Evolutionary conservation across 2,888 invertebrate species (phyloP), one percentile per base, ranked within the genome.

Genomic region (Horisme vitalbata): DNA sequence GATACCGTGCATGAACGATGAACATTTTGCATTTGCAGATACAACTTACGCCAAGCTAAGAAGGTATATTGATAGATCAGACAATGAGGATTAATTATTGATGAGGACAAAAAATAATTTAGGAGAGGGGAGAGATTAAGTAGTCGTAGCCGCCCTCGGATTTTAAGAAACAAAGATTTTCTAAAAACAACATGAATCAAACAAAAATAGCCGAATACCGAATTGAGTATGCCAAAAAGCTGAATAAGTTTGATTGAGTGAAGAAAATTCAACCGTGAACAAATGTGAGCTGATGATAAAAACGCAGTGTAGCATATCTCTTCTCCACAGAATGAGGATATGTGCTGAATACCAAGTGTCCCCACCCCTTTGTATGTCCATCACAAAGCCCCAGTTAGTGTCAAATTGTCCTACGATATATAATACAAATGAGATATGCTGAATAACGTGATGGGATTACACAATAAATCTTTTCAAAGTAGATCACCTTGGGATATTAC

Each of bases 271-370:
- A n/a, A n/a, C n/a, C n/a, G n/a, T n/a, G n/a, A n/a, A n/a, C n/a
- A n/a, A n/a, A n/a, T n/a, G n/a, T n/a, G n/a, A n/a, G 18, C 18
- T 18, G 18, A 5, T 18, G n/a, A n/a, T n/a, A n/a, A n/a, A n/a
- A n/a, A 20, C 8, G 23, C 20, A 12, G 7, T 18, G 21, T 23
- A n/a, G 21, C 27, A 32, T 28, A 28, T 34, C 33, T 18, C 18
- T 3, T 18, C 33, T 34, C 33, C 34, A 7, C 18, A n/a, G 13
- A 21, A 37, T 26, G 14, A 34, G 26, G 10, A 38, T 33, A 24
- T 37, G 33, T 48, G 54, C 13, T 33, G 57, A 52, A 55, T 57
- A 36, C 28, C 39, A 50, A 57, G 35, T 53, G 51, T 44, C 52
- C 39, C 20, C 31, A 36, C 23, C 38, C 36, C 50, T 50, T 52